Base-by-base conservation (phyloP, 2,113 vertebrate species). In the Empidonax alnorum region DNA sequence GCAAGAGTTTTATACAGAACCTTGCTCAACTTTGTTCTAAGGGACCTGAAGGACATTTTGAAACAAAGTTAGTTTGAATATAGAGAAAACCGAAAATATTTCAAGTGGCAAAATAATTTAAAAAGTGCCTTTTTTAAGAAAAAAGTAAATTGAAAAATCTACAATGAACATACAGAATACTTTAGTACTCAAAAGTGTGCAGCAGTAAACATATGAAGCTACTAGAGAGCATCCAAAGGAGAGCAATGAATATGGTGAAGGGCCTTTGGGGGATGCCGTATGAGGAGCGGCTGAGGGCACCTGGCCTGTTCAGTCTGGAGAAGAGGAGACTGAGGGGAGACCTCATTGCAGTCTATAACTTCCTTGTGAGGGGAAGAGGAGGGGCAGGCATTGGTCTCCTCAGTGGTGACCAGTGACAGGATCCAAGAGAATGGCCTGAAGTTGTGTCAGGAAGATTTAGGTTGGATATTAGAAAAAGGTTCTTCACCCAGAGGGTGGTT, bases 51-150 rank as follows among this genome's bases (percentile, higher is more conserved):
- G 7, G 16, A 46, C 0, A 37, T 63, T 86, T 67, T 79, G 25
- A 76, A 67, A 79, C 27, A 59, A 56, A 72, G 19, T 28, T 30
- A 23, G 1, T 35, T 79, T 74, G 21, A 58, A 50, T 88, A 50
- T 25, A 4, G 50, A 72, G 35, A 42, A 44, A 79, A 22, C 2
- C 1, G 8, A 67, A 82, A 74, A 39, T 19, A 0, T 50, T 89
- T 77, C 13, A 42, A 52, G 28, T 21, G 55, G 1, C 2, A 81
- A 77, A 81, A 74, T 33, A 0, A 33, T 72, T 49, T 41, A 8
- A 63, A 83, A 27, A 7, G 1, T 18, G 1, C 0, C 1, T n/a
- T 47, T 37, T 67, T 63, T 14, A 27, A 46, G 33, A n/a, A 46
- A 82, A 33, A 28, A 81, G 4, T 2, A 82, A 53, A 6, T 39